These are phyloP conservation scores for Enteromius trimaculatus DNA, from an alignment of 2,797 vertebrate genomes.

Conservation along the genomic window DNA sequence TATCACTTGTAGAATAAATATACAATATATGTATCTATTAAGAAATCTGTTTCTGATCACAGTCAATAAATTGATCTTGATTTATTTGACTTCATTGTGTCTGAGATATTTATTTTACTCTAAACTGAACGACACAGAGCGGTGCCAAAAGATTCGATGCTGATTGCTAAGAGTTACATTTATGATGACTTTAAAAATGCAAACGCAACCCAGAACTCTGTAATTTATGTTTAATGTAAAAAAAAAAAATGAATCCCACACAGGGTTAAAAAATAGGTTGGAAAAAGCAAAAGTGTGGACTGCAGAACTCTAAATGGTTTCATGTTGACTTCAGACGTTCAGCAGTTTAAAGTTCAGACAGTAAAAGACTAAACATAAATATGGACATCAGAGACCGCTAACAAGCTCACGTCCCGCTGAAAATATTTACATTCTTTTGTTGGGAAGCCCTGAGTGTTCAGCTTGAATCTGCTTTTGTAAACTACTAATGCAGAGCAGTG, in stretches of 20 bases:
- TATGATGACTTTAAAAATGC: background rate
- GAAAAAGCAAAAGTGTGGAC: background rate
- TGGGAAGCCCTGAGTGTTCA: background rate
- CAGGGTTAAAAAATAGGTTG: background rate
- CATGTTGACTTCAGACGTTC: background rate
- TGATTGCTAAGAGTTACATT: background rate
- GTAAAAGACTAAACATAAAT: constrained; percentile 20
- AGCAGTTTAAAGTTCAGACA: background rate
- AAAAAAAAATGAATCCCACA: background rate
- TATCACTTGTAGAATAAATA: constrained; percentile 3
- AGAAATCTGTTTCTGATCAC: constrained; percentile 17
- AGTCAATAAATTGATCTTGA: constrained; percentile 45
- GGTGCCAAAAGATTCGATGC: background rate
- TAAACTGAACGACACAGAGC: background rate
- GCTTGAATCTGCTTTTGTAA: background rate
- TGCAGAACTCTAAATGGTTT: background rate
- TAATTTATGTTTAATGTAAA: background rate
- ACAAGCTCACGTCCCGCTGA: background rate
- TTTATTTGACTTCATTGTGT: background rate
- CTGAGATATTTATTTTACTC: background rate
- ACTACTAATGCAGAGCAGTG: background rate
- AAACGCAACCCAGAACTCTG: background rate
- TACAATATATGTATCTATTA: constrained; percentile 17
- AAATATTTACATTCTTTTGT: constrained; percentile 36
- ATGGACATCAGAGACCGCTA: background rate